Evolutionary conservation across 2,888 invertebrate genomes (phyloP).

Genomic region (Seira musarum): DNA sequence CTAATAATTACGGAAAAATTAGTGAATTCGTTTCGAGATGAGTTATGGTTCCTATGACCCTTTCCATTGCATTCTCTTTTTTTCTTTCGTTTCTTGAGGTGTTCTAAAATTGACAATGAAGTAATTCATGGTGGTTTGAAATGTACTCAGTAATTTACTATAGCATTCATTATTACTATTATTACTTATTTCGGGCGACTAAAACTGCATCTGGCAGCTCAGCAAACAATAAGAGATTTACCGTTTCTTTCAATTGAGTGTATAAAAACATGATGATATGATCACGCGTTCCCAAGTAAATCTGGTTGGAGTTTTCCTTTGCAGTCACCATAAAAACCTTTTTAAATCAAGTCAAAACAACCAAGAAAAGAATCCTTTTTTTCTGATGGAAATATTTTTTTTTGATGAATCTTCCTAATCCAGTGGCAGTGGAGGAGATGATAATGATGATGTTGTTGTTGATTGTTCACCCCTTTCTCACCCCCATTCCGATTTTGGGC

Average conservation of each 20-base stretch:
- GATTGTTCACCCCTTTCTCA: neutral
- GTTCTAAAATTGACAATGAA: too few species aligned
- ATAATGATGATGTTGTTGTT: neutral
- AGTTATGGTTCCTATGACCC: slow-evolving; percentile 25
- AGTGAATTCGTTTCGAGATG: slow-evolving; percentile 14
- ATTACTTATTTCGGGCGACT: too few species aligned
- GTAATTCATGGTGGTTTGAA: too few species aligned
- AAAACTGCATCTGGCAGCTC: neutral
- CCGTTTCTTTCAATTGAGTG: slow-evolving; percentile 13
- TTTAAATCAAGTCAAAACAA: neutral
- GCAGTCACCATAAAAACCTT: neutral
- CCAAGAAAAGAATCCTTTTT: too few species aligned
- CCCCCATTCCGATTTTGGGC: neutral
- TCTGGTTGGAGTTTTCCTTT: neutral
- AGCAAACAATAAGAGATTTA: slow-evolving; percentile 25
- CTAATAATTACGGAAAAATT: slow-evolving; percentile 30
- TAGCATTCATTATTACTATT: too few species aligned
- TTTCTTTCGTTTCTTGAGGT: too few species aligned
- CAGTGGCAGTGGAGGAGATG: neutral
- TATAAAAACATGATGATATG: neutral
- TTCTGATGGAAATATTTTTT: too few species aligned
- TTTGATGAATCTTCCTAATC: neutral
- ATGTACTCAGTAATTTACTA: too few species aligned
- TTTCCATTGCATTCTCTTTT: too few species aligned
- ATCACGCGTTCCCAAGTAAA: slow-evolving; percentile 1